Evolutionary conservation across 2,888 invertebrate species (phyloP).

Genomic region (Glyphotaelius pellucidus): DNA sequence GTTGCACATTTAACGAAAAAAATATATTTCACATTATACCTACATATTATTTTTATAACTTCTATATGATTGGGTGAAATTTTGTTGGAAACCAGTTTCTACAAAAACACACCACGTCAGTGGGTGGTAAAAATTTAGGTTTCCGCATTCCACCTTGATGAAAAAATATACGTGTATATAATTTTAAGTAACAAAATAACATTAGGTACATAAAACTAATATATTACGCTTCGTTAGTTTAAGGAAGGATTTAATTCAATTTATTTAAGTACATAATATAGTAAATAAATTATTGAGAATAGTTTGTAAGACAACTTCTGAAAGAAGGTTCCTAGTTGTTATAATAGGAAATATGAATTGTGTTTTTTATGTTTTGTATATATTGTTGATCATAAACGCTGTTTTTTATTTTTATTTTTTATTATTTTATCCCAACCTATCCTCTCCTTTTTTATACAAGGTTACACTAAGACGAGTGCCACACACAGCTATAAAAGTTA

Average conservation of each 20-base stretch:
- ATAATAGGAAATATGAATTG: neutral
- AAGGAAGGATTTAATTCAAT: neutral
- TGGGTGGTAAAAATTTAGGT: neutral
- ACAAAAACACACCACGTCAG: neutral
- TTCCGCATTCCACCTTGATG: neutral
- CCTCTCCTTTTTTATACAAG: constrained; percentile 4
- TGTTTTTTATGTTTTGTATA: neutral
- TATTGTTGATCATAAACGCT: constrained; percentile 43
- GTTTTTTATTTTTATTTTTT: constrained; percentile 36
- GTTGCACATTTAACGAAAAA: too few species aligned
- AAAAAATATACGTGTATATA: neutral
- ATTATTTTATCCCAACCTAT: constrained; percentile 35
- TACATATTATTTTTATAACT: neutral
- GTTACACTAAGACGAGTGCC: too few species aligned
- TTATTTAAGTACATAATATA: neutral
- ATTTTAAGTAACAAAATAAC: too few species aligned
- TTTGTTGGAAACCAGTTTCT: neutral
- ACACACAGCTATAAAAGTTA: too few species aligned
- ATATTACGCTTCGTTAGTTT: neutral
- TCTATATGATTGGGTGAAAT: neutral
- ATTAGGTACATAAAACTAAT: neutral
- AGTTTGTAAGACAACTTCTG: neutral
- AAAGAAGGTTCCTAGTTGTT: neutral
- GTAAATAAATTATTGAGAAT: neutral
- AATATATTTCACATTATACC: too few species aligned